phyloP scores from a whole-genome alignment of 2,113 vertebrate species.

The Semicossyphus pulcher region DNA sequence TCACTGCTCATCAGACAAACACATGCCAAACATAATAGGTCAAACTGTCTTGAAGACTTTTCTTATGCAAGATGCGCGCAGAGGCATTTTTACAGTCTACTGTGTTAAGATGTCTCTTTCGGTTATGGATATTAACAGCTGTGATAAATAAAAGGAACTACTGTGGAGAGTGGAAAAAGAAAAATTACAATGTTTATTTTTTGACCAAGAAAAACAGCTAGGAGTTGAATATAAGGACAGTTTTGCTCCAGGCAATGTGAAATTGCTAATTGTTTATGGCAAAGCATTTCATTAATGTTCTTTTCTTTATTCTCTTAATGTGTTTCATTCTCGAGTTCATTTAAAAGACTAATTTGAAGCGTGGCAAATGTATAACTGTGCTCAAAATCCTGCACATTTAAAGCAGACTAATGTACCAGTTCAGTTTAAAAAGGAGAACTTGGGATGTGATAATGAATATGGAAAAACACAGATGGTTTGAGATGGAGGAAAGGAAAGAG shows the following conservation, averaged over 20 bases:
- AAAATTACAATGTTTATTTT: constrained; percentile 4
- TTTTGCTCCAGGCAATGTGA: constrained; percentile 9
- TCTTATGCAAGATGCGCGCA: constrained; percentile 27
- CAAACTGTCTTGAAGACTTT: constrained; percentile 31
- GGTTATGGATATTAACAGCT: not conserved
- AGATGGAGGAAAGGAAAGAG: not conserved
- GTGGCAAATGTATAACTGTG: not conserved
- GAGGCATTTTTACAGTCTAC: not conserved
- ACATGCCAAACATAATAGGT: constrained; percentile 49
- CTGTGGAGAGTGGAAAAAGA: not conserved
- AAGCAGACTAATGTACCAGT: not conserved
- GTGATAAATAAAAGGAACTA: not conserved
- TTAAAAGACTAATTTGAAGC: not conserved
- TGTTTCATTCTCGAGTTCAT: not conserved
- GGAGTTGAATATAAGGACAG: constrained; percentile 3
- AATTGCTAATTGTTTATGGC: constrained; percentile 5
- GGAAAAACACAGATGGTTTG: not conserved
- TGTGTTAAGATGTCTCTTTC: not conserved
- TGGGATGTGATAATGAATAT: not conserved
- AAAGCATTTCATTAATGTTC: constrained; percentile 22
- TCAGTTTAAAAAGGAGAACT: not conserved
- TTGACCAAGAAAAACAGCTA: not conserved
- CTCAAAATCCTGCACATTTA: not conserved
- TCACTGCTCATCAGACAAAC: constrained; percentile 17
- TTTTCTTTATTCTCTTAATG: constrained; percentile 5